phyloP scores from a whole-genome alignment of 2,113 vertebrate species.

The Chaetorhynchus papuensis region DNA sequence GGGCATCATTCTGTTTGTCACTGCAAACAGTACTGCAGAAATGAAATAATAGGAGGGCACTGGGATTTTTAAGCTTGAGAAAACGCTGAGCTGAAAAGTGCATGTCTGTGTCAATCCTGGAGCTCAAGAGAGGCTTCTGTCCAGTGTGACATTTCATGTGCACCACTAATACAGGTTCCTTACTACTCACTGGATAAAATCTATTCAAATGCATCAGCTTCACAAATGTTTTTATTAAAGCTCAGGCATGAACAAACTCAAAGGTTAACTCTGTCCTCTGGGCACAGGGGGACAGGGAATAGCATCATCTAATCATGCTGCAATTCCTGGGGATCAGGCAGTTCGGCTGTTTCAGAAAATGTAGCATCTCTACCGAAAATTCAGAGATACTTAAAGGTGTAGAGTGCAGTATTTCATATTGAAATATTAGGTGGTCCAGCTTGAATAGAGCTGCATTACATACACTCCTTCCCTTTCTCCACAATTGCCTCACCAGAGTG shows the following conservation, averaged over 20 bases:
- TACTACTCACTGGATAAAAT: background rate
- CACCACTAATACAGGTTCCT: background rate
- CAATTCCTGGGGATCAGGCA: background rate
- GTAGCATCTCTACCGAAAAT: background rate
- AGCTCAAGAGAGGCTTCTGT: background rate
- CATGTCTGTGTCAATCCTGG: background rate
- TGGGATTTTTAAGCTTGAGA: background rate
- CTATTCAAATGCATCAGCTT: background rate
- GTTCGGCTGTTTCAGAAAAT: background rate
- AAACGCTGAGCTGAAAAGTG: background rate
- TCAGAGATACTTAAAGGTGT: background rate
- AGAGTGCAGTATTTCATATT: background rate
- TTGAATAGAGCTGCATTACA: background rate
- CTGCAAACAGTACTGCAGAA: background rate
- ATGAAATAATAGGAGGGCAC: background rate
- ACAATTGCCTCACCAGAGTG: background rate
- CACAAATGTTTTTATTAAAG: conserved; percentile 6
- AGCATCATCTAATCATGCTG: background rate
- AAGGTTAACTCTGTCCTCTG: conserved; percentile 44
- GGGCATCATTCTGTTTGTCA: background rate
- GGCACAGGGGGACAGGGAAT: background rate
- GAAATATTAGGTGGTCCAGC: background rate
- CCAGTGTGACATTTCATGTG: background rate
- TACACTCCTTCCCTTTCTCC: background rate
- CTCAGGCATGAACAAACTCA: background rate